phyloP scores from a whole-genome alignment of 2,888 invertebrate genomes.

The Diarsia rubi region DNA sequence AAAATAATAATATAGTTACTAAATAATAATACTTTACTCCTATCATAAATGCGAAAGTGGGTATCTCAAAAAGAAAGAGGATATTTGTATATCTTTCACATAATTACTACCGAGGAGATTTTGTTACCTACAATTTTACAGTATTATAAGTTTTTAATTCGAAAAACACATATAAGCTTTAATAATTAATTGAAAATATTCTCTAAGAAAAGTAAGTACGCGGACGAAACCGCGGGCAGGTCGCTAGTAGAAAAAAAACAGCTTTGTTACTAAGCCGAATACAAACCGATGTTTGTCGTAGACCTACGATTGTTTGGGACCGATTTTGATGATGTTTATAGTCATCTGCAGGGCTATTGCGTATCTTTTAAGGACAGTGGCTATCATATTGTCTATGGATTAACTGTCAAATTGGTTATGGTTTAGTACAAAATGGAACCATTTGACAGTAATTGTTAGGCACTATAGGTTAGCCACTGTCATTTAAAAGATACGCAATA shows the following conservation, averaged over 20 bases:
- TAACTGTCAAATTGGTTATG: too few relatives aligned
- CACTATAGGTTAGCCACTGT: too few relatives aligned
- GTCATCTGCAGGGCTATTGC: too few relatives aligned
- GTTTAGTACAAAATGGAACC: too few relatives aligned
- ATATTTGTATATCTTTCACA: neutral
- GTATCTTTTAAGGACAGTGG: too few relatives aligned
- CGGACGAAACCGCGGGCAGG: neutral
- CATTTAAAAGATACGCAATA: too few relatives aligned
- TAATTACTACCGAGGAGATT: neutral
- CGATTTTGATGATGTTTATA: neutral
- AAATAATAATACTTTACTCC: neutral
- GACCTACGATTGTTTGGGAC: neutral
- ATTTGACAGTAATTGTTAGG: too few relatives aligned
- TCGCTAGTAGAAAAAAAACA: neutral
- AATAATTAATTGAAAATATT: neutral
- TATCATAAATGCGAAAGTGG: neutral
- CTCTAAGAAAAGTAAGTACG: neutral
- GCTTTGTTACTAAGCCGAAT: neutral
- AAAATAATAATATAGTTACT: constrained; percentile 59
- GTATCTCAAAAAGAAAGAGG: neutral
- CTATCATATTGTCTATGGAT: too few relatives aligned
- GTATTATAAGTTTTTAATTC: neutral
- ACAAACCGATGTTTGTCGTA: neutral
- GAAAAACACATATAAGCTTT: neutral
- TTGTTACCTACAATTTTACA: neutral